Base-by-base conservation (phyloP, 2,797 vertebrate genomes). In the Sebastes steindachneri region DNA sequence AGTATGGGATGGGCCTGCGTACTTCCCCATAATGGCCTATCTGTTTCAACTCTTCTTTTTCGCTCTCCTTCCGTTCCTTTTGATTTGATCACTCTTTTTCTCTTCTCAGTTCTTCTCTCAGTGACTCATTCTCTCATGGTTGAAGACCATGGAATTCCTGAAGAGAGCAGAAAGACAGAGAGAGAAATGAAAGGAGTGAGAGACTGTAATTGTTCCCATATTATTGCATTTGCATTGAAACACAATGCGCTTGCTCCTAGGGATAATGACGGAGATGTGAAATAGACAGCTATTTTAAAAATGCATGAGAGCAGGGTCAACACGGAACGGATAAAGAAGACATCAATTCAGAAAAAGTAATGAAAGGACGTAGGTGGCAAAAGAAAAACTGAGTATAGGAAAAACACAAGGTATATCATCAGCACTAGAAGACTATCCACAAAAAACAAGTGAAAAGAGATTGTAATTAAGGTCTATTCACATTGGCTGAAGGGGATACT, bases 381-480 rank as follows among this genome's bases (percentile, higher is more conserved):
- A 82, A 73, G 55, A 83, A 72, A 84, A 78, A 57, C 15, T 14
- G 21, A 53, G 45, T 25, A 25, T 31, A 54, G 19, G 29, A 59
- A 77, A 82, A 68, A 69, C 12, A 60, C 21, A 8, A 7, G 23
- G 53, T 73, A n/a, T 62, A 83, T 77, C 54, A 80, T 78, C 57
- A 78, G 35, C 77, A 55, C 33, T 11, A 19, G 23, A 85, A 70
- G 65, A 66, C 84, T 71, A 82, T 60, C 73, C 73, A 82, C 74
- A 26, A 55, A 79, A 82, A 86, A 91, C 84, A 92, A 85, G 78
- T 65, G 76, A 76, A 87, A 86, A 72, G 28, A 78, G 75, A 88
- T 91, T 84, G 81, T 87, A 92, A 91, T 91, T 88, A 90, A 85
- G 48, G 75, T 45, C 65, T 79, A 89, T 90, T 93, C 88, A 91